phyloP scores from a whole-genome alignment of 1,140 invertebrate genomes.

The Philotrypesis tridentata region DNA sequence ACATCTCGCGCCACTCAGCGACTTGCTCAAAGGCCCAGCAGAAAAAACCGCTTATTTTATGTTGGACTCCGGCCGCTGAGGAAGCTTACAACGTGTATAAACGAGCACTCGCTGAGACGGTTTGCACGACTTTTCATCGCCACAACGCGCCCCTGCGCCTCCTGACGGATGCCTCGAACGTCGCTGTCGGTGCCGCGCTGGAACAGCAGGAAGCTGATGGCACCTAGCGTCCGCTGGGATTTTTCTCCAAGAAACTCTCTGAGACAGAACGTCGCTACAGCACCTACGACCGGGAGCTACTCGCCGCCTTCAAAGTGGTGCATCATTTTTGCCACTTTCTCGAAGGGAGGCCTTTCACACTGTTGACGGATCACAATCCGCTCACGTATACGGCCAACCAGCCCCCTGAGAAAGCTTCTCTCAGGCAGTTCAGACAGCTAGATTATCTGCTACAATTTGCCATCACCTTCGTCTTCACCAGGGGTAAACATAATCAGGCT shows the following conservation, averaged over 20 bases:
- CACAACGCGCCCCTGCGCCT: constrained; percentile 8
- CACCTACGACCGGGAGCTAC: constrained; percentile 65
- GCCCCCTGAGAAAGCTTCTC: constrained; percentile 54
- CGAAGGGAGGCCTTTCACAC: constrained; percentile 53
- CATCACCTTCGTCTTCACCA: constrained; percentile 60
- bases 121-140: neutral
- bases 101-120: neutral
- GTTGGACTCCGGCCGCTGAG: too few species aligned
- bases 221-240: constrained; percentile 66
- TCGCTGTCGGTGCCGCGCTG: constrained; percentile 47
- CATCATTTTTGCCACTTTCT: constrained; percentile 58
- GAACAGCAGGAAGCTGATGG: constrained; percentile 43
- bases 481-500: constrained; percentile 54
- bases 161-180: constrained; percentile 45
- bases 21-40: neutral
- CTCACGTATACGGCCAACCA: constrained; percentile 55
- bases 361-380: constrained; percentile 66
- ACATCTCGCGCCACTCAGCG: neutral
- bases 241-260: constrained; percentile 64
- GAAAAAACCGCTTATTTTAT: too few species aligned
- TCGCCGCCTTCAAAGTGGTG: constrained; percentile 57
- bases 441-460: constrained; percentile 54
- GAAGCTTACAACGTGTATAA: neutral
- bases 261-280: constrained; percentile 54
- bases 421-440: constrained; percentile 49